These are phyloP conservation scores for Caenorhabditis doughertyi DNA, from an alignment of 2,888 invertebrate species.

Conservation along the genomic window DNA sequence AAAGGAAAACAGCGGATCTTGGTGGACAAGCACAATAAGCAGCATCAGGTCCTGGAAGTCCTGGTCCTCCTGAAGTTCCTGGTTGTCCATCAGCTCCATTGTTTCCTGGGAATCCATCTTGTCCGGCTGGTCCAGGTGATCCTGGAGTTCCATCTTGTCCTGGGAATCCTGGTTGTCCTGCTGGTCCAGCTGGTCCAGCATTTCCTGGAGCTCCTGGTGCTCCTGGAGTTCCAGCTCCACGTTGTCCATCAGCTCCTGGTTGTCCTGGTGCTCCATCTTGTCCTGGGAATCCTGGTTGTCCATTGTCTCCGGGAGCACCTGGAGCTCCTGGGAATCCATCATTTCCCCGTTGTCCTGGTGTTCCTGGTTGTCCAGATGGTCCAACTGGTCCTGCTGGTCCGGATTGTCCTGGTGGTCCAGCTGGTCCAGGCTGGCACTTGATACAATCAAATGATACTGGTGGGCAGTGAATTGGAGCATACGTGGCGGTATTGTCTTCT, in stretches of 20 bases:
- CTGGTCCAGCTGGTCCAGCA: constrained; percentile 66
- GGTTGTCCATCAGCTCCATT: constrained; percentile 68
- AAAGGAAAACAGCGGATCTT: constrained; percentile 69
- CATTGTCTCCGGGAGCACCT: constrained; percentile 67
- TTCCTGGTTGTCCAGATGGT: constrained; percentile 66
- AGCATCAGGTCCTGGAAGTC: constrained; percentile 71
- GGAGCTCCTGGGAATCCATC: constrained; percentile 64
- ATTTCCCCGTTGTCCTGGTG: constrained; percentile 57
- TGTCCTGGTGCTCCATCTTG: constrained; percentile 67
- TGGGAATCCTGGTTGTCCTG: constrained; percentile 63
- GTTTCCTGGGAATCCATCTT: constrained; percentile 63
- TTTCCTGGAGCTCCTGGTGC: constrained; percentile 70
- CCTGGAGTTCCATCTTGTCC: constrained; percentile 66
- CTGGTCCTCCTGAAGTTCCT: constrained; percentile 70
- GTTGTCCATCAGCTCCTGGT: constrained; percentile 62
- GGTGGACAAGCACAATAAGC: constrained; percentile 75
- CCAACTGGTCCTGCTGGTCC: constrained; percentile 69
- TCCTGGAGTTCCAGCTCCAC: constrained; percentile 64
- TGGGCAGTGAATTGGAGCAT: constrained; percentile 70
- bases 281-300: constrained; percentile 72
- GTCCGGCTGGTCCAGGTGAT: constrained; percentile 64
- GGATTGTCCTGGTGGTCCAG: constrained; percentile 64
- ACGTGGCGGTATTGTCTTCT: constrained; percentile 71
- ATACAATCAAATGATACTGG: constrained; percentile 67
- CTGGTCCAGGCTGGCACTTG: constrained; percentile 68